These are phyloP conservation scores for Tiliacea citrago DNA, from an alignment of 2,888 invertebrate species.

Conservation along the genomic window DNA sequence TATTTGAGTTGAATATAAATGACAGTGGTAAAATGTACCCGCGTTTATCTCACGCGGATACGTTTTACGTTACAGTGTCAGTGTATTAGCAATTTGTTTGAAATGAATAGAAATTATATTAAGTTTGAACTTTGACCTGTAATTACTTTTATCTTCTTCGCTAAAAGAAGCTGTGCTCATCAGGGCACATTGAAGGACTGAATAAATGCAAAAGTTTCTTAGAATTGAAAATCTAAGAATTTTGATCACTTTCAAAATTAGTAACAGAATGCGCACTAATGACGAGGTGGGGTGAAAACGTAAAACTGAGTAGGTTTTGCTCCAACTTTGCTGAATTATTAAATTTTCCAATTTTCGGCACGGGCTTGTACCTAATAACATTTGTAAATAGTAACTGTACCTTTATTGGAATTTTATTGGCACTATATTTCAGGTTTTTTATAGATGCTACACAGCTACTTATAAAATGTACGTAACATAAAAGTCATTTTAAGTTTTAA, in stretches of 20 bases:
- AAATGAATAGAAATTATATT: slow-evolving; percentile 25
- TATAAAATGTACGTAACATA: slow-evolving; percentile 1
- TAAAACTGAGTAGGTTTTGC: slow-evolving; percentile 63
- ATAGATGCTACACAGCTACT: slow-evolving; percentile 11
- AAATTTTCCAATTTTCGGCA: slow-evolving; percentile 71
- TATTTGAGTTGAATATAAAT: slow-evolving; percentile 88
- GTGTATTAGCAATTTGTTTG: not conserved
- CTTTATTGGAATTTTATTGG: slow-evolving; percentile 59
- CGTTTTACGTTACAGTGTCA: not conserved
- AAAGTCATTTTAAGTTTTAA: not conserved
- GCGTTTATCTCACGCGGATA: no score
- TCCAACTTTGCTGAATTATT: slow-evolving; percentile 70
- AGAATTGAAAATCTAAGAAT: slow-evolving; percentile 64
- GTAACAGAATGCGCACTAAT: slow-evolving; percentile 71
- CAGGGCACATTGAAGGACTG: slow-evolving; percentile 53
- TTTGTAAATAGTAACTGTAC: slow-evolving; percentile 54
- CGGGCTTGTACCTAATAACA: slow-evolving; percentile 57
- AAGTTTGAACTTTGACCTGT: slow-evolving; percentile 17
- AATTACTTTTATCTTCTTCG: slow-evolving; percentile 9
- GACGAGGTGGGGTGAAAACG: slow-evolving; percentile 64
- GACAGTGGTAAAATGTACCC: slow-evolving; percentile 62
- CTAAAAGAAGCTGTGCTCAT: slow-evolving; percentile 35
- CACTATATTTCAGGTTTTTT: slow-evolving; percentile 31
- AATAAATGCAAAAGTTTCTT: slow-evolving; percentile 52
- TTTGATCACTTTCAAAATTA: slow-evolving; percentile 68